Percentiles rank a stretch among this genome's conserved stretches.
These are phyloP conservation scores for Siniperca scherzeri DNA, from an alignment of 2,797 vertebrate genomes.

Conservation along the genomic window DNA sequence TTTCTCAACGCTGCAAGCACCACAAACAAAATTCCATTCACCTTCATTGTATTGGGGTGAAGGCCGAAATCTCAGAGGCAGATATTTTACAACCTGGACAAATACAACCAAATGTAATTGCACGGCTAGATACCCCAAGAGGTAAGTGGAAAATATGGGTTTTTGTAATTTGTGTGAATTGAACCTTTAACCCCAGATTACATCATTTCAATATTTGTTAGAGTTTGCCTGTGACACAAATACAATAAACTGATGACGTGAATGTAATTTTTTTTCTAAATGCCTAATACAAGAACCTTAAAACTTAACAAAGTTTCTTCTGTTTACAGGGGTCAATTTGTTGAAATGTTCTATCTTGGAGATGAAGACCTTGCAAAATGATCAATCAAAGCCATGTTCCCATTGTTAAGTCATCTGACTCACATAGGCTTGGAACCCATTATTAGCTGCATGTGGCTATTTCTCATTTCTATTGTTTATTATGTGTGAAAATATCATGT, in stretches of 20 bases:
- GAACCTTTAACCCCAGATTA: neutral
- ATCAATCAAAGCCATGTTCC: constrained; percentile 4
- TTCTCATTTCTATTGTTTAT: constrained; percentile 8
- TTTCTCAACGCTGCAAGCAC: constrained; percentile 8
- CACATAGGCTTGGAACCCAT: neutral
- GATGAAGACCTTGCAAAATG: neutral
- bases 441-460: neutral
- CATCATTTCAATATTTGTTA: neutral
- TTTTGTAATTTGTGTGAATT: neutral
- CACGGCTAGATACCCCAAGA: neutral
- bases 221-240: neutral
- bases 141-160: neutral
- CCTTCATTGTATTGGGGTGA: neutral
- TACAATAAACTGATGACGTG: neutral
- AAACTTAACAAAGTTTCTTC: neutral
- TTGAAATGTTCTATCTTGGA: neutral
- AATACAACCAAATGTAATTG: neutral
- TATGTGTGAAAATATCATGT: neutral
- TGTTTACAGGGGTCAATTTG: neutral
- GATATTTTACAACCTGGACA: neutral
- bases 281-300: neutral
- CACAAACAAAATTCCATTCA: constrained; percentile 12
- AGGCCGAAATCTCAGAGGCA: constrained; percentile 1
- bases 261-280: neutral
- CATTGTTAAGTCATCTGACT: constrained; percentile 14